Base-by-base conservation (phyloP, 2,888 invertebrate genomes). In the Himalopsyche japonica region DNA sequence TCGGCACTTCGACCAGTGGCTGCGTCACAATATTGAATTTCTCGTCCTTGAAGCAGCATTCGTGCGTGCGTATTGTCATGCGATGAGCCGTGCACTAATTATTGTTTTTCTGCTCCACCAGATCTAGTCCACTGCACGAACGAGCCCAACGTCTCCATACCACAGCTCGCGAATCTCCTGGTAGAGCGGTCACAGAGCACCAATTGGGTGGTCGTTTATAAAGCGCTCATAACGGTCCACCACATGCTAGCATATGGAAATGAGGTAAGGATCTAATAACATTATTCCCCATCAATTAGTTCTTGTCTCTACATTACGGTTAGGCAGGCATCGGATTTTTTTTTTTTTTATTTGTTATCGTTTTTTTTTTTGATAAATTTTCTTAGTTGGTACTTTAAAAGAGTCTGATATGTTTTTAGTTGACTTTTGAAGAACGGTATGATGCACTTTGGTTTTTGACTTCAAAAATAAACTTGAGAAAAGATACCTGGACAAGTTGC, bases 231-330 rank as follows among this genome's bases (percentile, higher is more conserved):
- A 89, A 99, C 99, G 86, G 98, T 98, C 87, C 99, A 99, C 92
- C 99, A 99, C 93, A 94, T 99, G 91, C 97, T 99, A 95, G 99
- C 99, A 90, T 99, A 99, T 93, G 99, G 99, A 89, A 99, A 99
- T 93, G 99, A 99, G 96, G 99, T 99, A 90, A 93, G 93, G 88
- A 24, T 32, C 8, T 77, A 32, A 0, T 32, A 7, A 43, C 8
- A 1, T 43, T 43, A 43, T 15, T 43, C 15, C 12, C 43, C 43
- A 0, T 43, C 12, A 1, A 43, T 43, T 43, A 15, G 0, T 37
- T 10, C 3, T 49, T 49, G 18, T 49, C 12, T 48, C 8, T 48
- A 48, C 48, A 12, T 18, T n/a, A n/a, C 48, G 15, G 3, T 6
- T 48, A 48, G n/a, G n/a, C 48, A 48, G 48, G 8, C 48, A 18